A percentile compares a stretch with the other conserved stretches of the same genome.
Conservation (phyloP, 1,140 invertebrate genomes). For the Trissolcus basalis region DNA sequence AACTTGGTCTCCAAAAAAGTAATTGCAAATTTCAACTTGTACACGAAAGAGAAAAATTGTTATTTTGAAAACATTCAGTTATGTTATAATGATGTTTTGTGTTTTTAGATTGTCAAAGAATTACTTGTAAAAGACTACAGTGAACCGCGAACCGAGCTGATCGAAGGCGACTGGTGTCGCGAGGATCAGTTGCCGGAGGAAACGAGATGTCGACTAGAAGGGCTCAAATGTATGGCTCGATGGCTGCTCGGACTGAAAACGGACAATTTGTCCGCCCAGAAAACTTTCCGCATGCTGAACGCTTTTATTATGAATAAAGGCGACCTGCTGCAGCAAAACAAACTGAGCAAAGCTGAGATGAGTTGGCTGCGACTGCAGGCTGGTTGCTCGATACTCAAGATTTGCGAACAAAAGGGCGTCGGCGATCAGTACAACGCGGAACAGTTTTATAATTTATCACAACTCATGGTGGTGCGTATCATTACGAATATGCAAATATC, state of each 20-base stretch:
- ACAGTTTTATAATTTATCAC: conserved; percentile 95
- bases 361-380: conserved; percentile 93
- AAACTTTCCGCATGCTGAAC: conserved; percentile 94
- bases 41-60: background rate
- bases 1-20: conserved; percentile 95
- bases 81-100: conserved; percentile 16
- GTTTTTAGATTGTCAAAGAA: conserved; percentile 91
- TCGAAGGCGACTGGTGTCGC: conserved; percentile 87
- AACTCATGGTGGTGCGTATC: conserved; percentile 91
- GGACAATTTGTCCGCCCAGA: conserved; percentile 91
- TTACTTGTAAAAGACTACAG: conserved; percentile 89
- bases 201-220: conserved; percentile 95
- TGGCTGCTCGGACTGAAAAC: conserved; percentile 95
- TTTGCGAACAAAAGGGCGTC: conserved; percentile 96
- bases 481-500: no score
- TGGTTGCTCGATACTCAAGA: conserved; percentile 96
- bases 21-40: conserved; percentile 19
- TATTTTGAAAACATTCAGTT: conserved; percentile 5
- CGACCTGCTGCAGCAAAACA: conserved; percentile 86
- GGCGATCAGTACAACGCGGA: conserved; percentile 95
- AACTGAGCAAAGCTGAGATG: conserved; percentile 89
- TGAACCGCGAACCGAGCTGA: conserved; percentile 72
- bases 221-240: conserved; percentile 95
- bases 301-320: conserved; percentile 93
- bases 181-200: conserved; percentile 93